Evolutionary conservation across 2,113 vertebrate genomes (phyloP).

Genomic region (Suricata suricatta): DNA sequence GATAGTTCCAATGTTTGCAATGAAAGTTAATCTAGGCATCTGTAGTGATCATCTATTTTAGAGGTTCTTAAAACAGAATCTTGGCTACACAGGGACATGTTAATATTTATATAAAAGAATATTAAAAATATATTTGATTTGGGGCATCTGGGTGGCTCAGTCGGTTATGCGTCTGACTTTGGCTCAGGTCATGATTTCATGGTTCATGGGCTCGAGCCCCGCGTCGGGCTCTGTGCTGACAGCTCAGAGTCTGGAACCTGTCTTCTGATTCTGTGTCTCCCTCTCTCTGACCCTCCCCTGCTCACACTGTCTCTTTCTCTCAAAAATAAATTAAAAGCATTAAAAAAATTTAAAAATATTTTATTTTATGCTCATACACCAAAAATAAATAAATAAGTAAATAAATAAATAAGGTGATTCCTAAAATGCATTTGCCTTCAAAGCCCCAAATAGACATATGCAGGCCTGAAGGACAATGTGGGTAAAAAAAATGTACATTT

Average conservation of each 20-base stretch:
- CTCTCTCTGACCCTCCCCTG: too few relatives aligned
- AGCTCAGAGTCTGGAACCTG: too few relatives aligned
- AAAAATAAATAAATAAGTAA: constrained; percentile 5
- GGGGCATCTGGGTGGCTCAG: too few relatives aligned
- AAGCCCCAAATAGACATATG: not conserved
- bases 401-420: not conserved
- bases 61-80: constrained; percentile 26
- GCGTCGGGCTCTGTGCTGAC: too few relatives aligned
- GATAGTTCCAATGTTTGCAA: not conserved
- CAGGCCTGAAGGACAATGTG: not conserved
- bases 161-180: too few relatives aligned
- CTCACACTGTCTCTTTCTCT: too few relatives aligned
- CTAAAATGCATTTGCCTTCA: not conserved
- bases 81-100: not conserved
- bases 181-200: too few relatives aligned
- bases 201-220: too few relatives aligned
- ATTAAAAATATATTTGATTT: not conserved
- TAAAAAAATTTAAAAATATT: not conserved
- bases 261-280: too few relatives aligned
- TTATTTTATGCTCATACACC: not conserved
- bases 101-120: not conserved
- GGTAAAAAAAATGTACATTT: not conserved
- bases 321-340: not conserved
- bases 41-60: not conserved
- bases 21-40: not conserved